Conservation (phyloP, 2,113 vertebrate genomes). For the Phrynosoma platyrhinos region DNA sequence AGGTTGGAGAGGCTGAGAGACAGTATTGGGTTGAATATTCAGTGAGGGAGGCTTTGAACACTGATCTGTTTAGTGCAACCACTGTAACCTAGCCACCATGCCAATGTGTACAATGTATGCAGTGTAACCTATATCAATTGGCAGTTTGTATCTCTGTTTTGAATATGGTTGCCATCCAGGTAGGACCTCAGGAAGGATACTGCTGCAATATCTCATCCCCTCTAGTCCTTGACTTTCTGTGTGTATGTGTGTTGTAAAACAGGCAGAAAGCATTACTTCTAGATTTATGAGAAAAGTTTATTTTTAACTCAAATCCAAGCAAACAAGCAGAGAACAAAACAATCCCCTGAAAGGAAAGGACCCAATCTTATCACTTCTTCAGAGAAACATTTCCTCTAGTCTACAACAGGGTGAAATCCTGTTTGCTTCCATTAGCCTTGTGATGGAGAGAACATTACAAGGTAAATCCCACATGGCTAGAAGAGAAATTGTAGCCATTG, state of each 20-base stretch:
- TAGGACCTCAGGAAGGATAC: not conserved
- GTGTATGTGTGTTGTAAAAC: not conserved
- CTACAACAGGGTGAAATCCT: not conserved
- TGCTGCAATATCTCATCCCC: not conserved
- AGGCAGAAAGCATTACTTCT: conserved; percentile 1
- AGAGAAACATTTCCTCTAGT: not conserved
- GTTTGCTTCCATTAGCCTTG: accelerated
- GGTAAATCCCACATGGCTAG: not conserved
- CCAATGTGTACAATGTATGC: too few relatives aligned
- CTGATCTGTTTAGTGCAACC: not conserved
- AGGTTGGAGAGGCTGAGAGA: not conserved
- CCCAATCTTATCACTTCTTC: conserved; percentile 21
- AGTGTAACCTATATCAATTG: not conserved
- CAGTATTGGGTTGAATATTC: not conserved
- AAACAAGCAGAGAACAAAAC: not conserved
- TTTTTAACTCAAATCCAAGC: not conserved
- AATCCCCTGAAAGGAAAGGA: not conserved
- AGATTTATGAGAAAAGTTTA: not conserved
- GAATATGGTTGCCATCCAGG: not conserved
- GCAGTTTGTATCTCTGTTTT: not conserved
- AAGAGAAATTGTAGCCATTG: not conserved
- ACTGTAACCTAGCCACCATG: too few relatives aligned
- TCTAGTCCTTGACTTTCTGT: not conserved
- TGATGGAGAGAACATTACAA: conserved; percentile 11
- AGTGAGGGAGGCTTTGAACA: not conserved